Evolutionary conservation across 2,797 vertebrate species (phyloP).

Genomic region (Neostethus bicornis): DNA sequence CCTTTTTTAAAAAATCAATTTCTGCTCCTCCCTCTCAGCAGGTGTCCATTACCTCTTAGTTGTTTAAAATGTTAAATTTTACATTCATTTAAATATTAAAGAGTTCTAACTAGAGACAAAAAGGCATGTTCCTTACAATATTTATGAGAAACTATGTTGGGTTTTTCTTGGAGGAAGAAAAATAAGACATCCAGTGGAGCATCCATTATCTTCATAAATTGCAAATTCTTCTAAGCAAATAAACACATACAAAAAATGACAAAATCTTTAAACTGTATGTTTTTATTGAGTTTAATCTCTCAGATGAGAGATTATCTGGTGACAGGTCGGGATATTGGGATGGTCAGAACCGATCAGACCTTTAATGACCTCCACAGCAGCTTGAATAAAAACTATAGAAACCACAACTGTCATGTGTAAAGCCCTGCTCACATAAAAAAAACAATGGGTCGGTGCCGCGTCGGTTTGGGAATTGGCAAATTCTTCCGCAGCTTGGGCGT

Average conservation of each 20-base stretch:
- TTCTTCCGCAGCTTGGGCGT: no score
- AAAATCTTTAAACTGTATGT: conserved; percentile 8
- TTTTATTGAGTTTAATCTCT: conserved; percentile 68
- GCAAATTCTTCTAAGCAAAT: neutral
- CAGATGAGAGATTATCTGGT: conserved; percentile 38
- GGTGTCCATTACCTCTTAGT: neutral
- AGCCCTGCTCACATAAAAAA: no score
- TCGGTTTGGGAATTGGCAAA: no score
- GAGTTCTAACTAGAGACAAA: conserved; percentile 2
- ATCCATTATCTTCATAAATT: conserved; percentile 3
- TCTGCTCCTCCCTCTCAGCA: neutral
- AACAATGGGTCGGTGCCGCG: no score
- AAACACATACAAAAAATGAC: neutral
- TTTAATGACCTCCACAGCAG: conserved; percentile 38
- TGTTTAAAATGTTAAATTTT: conserved; percentile 9
- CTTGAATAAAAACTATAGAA: conserved; percentile 27
- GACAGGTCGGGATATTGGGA: conserved; percentile 28
- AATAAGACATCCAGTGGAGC: conserved; percentile 57
- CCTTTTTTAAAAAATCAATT: neutral
- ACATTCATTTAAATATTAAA: conserved; percentile 41
- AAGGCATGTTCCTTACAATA: conserved; percentile 34
- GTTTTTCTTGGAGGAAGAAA: conserved; percentile 31
- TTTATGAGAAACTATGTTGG: conserved; percentile 46
- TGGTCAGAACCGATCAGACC: conserved; percentile 18
- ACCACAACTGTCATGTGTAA: conserved; percentile 27